Conservation (phyloP, 2,888 invertebrate genomes). For the Nomada goodeniana region DNA sequence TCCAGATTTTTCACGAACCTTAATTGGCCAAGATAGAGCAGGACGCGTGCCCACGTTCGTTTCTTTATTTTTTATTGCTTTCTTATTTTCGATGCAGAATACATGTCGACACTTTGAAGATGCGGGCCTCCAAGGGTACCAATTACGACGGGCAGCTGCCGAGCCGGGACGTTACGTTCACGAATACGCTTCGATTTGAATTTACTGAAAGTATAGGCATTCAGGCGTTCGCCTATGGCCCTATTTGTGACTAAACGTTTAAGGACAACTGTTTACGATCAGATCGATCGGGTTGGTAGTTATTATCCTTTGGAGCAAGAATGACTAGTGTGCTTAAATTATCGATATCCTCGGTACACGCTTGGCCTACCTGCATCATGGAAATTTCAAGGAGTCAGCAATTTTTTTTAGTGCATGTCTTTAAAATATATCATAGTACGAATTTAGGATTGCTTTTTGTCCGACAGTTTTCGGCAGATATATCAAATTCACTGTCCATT, state of each 20-base stretch:
- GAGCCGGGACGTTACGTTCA: conserved; percentile 42
- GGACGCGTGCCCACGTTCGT: conserved; percentile 28
- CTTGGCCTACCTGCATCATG: background rate
- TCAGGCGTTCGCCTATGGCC: conserved; percentile 21
- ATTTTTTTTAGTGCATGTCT: too few species aligned
- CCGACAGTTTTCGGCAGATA: too few species aligned
- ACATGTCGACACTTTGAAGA: conserved; percentile 76
- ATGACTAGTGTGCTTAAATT: background rate
- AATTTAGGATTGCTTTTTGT: too few species aligned
- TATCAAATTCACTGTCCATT: too few species aligned
- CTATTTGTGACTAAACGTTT: background rate
- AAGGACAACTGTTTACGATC: background rate
- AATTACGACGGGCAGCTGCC: conserved; percentile 79
- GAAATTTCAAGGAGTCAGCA: too few species aligned
- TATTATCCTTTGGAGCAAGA: background rate
- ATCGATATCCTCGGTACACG: background rate
- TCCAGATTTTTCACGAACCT: conserved; percentile 23
- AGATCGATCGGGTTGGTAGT: background rate
- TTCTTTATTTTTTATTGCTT: conserved; percentile 20
- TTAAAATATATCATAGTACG: too few species aligned
- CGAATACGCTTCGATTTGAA: conserved; percentile 35
- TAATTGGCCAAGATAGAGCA: conserved; percentile 37
- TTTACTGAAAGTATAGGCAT: conserved; percentile 20
- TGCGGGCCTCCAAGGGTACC: conserved; percentile 79
- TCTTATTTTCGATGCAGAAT: conserved; percentile 70